Percentiles rank a stretch among this genome's conserved stretches.
These are phyloP conservation scores for Rhinatrema bivittatum DNA, from an alignment of 2,797 vertebrate genomes.

Conservation along the genomic window DNA sequence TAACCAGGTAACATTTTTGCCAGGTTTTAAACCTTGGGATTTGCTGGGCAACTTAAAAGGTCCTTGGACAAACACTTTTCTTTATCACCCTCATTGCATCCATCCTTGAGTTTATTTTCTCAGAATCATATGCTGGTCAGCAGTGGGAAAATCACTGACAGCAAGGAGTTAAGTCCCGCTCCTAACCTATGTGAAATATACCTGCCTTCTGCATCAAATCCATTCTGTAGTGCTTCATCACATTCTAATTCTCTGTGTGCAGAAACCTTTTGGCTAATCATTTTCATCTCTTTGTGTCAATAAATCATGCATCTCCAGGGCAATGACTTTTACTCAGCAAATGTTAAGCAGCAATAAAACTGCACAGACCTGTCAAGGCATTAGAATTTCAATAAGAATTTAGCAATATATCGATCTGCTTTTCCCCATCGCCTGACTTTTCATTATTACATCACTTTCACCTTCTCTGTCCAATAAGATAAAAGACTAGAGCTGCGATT, in stretches of 20 bases:
- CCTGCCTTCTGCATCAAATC: constrained; percentile 13
- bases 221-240: constrained; percentile 22
- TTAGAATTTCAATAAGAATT: constrained; percentile 27
- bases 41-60: too few relatives aligned
- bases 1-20: too few relatives aligned
- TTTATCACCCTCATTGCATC: too few relatives aligned
- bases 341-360: constrained; percentile 52
- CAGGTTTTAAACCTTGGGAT: too few relatives aligned
- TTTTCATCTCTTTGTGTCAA: constrained; percentile 49
- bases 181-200: constrained; percentile 22
- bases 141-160: too few relatives aligned
- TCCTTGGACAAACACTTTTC: too few relatives aligned
- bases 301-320: constrained; percentile 47
- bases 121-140: too few relatives aligned
- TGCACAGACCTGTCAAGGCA: constrained; percentile 6
- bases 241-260: constrained; percentile 39
- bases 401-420: constrained; percentile 31
- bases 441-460: constrained; percentile 31
- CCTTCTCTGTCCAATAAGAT: constrained; percentile 15
- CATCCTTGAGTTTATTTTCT: too few relatives aligned
- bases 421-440: constrained; percentile 28
- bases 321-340: constrained; percentile 59
- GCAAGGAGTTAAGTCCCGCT: too few relatives aligned
- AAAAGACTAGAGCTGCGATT: constrained; percentile 21
- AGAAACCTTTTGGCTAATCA: constrained; percentile 44